These are phyloP conservation scores for Pitangus sulphuratus DNA, from an alignment of 2,797 vertebrate genomes.

Conservation along the genomic window DNA sequence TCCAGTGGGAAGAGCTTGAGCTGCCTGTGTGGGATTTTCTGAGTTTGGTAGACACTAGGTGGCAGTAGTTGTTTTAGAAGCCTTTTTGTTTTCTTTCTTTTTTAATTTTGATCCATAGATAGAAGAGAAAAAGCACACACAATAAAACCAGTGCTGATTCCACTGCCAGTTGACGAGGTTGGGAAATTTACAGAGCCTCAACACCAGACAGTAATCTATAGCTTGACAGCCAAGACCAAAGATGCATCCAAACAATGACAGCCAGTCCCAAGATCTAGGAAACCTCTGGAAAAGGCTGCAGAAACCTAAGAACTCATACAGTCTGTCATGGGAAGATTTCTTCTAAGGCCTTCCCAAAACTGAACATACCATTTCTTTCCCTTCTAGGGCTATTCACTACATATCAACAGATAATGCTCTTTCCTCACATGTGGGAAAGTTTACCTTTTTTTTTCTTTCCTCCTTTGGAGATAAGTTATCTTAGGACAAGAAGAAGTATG, in stretches of 20 bases:
- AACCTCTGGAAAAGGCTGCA: neutral
- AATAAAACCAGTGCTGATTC: neutral
- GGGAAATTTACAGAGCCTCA: neutral
- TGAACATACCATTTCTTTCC: neutral
- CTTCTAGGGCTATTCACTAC: neutral
- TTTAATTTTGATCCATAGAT: neutral
- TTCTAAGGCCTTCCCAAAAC: neutral
- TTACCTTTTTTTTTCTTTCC: neutral
- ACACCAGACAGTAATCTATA: neutral
- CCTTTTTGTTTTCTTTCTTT: neutral
- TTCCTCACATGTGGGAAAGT: neutral
- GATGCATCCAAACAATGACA: neutral
- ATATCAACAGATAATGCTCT: neutral
- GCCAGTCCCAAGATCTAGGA: neutral
- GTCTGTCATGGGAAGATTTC: neutral
- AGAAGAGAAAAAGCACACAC: neutral
- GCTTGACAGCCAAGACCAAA: neutral
- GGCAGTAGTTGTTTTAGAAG: slow-evolving; percentile 48
- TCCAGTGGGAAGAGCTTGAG: neutral
- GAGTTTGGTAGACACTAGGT: slow-evolving; percentile 29
- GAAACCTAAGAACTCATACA: neutral
- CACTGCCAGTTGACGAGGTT: neutral
- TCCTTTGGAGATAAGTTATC: neutral
- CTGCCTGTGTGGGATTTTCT: neutral
- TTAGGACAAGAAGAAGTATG: neutral